These are phyloP conservation scores for Avahi laniger DNA, from an alignment of 2,797 vertebrate species.

Conservation along the genomic window DNA sequence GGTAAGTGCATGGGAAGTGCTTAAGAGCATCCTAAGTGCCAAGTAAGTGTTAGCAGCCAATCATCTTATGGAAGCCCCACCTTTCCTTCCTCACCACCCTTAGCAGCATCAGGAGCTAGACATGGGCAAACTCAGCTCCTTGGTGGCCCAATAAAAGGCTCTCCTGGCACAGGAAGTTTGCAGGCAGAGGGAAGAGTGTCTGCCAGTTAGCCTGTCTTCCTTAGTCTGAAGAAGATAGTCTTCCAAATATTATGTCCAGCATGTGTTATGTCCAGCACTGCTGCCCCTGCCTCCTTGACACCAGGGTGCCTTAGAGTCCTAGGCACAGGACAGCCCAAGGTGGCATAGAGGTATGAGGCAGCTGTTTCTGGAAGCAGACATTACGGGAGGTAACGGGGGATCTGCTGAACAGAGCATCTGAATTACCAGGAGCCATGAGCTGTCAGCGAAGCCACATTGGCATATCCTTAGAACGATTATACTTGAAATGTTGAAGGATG, in stretches of 20 bases:
- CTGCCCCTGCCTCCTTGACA: not conserved
- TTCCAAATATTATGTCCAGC: not conserved
- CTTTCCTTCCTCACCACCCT: not conserved
- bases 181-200: not conserved
- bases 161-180: not conserved
- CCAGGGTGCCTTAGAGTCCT: not conserved
- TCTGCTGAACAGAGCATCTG: not conserved
- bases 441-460: not conserved
- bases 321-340: not conserved
- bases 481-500: not conserved
- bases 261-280: not conserved
- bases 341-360: not conserved
- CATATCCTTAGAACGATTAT: not conserved
- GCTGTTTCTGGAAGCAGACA: not conserved
- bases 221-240: not conserved
- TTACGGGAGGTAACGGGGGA: not conserved
- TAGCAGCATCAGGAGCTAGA: not conserved
- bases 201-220: not conserved
- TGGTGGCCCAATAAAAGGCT: not conserved
- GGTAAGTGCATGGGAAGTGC: not conserved
- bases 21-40: no score
- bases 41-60: not conserved
- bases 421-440: not conserved
- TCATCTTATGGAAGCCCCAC: not conserved
- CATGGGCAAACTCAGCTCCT: not conserved